Conservation (phyloP, 2,113 vertebrate species). For the Galeopterus variegatus region DNA sequence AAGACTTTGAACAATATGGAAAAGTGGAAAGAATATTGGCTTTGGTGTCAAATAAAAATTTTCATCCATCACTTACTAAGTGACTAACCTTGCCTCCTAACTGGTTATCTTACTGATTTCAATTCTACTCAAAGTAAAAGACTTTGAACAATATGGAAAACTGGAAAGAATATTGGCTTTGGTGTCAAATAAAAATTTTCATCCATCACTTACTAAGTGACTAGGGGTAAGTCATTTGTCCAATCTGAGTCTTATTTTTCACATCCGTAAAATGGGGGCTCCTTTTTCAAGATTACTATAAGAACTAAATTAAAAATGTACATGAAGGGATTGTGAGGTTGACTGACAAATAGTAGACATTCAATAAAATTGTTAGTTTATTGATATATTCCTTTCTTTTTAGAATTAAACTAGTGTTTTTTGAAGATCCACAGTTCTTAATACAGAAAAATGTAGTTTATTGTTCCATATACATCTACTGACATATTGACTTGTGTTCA, state of each 20-base stretch:
- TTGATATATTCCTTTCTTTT: neutral
- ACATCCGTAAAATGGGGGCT: neutral
- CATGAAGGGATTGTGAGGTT: neutral
- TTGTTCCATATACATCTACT: neutral
- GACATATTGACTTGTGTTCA: conserved; percentile 45
- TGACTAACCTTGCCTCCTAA: neutral
- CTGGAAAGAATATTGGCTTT: neutral
- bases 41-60: neutral
- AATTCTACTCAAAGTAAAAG: neutral
- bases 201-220: neutral
- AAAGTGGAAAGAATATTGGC: neutral
- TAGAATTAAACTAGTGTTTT: neutral
- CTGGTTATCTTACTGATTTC: neutral
- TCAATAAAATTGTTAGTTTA: neutral
- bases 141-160: neutral
- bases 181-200: neutral
- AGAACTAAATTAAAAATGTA: neutral
- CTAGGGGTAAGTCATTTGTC: neutral
- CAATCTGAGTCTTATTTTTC: neutral
- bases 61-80: neutral
- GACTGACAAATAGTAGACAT: neutral
- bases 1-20: neutral
- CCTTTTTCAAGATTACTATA: neutral
- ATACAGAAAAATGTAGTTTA: conserved; percentile 8
- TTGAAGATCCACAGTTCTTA: neutral